These are phyloP conservation scores for Enteromius anoplus DNA, from an alignment of 2,797 vertebrate genomes.

Conservation along the genomic window DNA sequence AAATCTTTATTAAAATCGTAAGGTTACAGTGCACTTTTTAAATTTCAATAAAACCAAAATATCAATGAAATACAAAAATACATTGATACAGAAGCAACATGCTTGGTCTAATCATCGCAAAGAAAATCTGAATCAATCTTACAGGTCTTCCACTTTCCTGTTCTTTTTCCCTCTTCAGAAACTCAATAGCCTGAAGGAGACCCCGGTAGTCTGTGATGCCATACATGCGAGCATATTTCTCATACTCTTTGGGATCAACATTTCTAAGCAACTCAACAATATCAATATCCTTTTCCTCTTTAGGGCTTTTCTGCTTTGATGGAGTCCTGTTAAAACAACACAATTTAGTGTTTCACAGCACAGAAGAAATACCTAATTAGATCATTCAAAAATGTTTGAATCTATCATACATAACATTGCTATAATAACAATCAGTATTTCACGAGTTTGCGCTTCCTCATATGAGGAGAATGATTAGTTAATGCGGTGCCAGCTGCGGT, in stretches of 20 bases:
- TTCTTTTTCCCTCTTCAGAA: constrained; percentile 88
- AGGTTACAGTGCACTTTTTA: background rate
- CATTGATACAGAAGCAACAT: background rate
- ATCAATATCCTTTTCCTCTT: constrained; percentile 92
- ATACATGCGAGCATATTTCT: constrained; percentile 98
- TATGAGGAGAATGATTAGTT: too few relatives aligned
- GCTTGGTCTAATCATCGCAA: background rate
- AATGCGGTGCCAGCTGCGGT: too few relatives aligned
- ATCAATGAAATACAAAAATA: background rate
- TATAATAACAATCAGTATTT: background rate
- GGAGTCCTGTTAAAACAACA: constrained; percentile 81
- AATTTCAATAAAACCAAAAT: background rate
- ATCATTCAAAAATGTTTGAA: background rate
- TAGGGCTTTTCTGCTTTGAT: constrained; percentile 88
- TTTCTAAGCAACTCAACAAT: constrained; percentile 97
- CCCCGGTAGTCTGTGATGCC: constrained; percentile 98
- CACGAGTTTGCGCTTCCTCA: too few relatives aligned
- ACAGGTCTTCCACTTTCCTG: constrained; percentile 93
- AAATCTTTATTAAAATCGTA: background rate
- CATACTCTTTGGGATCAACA: constrained; percentile 98
- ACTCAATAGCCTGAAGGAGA: constrained; percentile 95
- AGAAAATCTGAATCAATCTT: constrained; percentile 44
- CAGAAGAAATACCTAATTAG: background rate
- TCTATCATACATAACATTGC: background rate
- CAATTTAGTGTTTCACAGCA: background rate